Evolutionary conservation across 2,797 vertebrate species (phyloP).

Genomic region (Silurus aristotelis): DNA sequence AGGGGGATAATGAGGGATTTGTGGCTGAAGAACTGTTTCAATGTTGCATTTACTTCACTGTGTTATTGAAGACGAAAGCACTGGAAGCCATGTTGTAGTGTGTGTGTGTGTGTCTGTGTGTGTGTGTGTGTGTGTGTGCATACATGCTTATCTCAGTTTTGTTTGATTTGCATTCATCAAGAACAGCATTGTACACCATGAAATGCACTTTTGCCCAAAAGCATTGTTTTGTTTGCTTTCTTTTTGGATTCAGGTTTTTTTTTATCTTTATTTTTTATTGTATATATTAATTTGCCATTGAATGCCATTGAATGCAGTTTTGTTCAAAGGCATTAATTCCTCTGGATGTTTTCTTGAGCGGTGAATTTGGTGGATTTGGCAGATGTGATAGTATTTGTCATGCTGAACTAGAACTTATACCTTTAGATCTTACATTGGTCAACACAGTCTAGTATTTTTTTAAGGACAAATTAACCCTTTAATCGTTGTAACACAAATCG

Average conservation of each 20-base stretch:
- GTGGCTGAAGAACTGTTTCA: constrained; percentile 54
- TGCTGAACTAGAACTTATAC: background rate
- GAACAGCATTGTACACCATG: too few relatives aligned
- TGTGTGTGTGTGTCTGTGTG: constrained; percentile 25
- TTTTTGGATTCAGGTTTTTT: too few relatives aligned
- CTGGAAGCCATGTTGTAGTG: constrained; percentile 60
- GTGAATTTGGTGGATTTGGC: background rate
- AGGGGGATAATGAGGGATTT: constrained; percentile 62
- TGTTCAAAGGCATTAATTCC: constrained; percentile 16
- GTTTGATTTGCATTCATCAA: constrained; percentile 55
- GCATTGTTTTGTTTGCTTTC: too few relatives aligned
- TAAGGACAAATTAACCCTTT: too few relatives aligned
- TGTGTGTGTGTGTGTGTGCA: constrained; percentile 44
- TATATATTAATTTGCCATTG: background rate
- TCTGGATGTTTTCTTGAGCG: background rate
- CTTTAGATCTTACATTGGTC: background rate
- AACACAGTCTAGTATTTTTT: background rate
- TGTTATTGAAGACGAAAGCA: constrained; percentile 63
- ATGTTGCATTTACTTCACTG: constrained; percentile 65
- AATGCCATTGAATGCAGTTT: background rate
- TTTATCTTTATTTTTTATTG: too few relatives aligned
- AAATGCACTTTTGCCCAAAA: too few relatives aligned
- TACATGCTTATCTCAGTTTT: constrained; percentile 57
- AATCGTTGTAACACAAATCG: too few relatives aligned
- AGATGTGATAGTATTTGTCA: background rate